Evolutionary conservation across 2,888 invertebrate genomes (phyloP).

Genomic region (Patella depressa): DNA sequence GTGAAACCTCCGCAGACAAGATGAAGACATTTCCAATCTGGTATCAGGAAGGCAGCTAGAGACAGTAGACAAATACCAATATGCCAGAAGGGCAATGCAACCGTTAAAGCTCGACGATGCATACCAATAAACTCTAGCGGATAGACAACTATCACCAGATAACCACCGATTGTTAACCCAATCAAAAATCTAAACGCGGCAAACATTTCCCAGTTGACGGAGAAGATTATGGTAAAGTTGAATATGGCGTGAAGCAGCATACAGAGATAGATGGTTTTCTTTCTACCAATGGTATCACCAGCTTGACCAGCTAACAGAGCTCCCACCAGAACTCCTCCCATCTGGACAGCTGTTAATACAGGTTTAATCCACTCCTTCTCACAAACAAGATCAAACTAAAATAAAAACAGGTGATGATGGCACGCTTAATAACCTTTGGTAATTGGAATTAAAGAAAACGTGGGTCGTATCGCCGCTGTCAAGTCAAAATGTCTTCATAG

Average conservation of each 20-base stretch:
- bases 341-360: slow-evolving; percentile 46
- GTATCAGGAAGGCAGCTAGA: slow-evolving; percentile 13
- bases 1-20: slow-evolving; percentile 17
- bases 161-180: slow-evolving; percentile 37
- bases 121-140: slow-evolving; percentile 26
- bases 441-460: no score
- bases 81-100: slow-evolving; percentile 18
- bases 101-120: slow-evolving; percentile 18
- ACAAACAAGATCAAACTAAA: slow-evolving; percentile 49
- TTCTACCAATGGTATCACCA: slow-evolving; percentile 47
- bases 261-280: slow-evolving; percentile 41
- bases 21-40: slow-evolving; percentile 25
- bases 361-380: slow-evolving; percentile 40
- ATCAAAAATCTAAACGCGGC: slow-evolving; percentile 42
- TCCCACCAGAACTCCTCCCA: slow-evolving; percentile 47
- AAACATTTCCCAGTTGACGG: slow-evolving; percentile 52
- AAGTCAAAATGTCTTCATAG: no score
- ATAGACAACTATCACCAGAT: slow-evolving; percentile 29
- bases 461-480: no score
- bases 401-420: neutral
- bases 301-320: slow-evolving; percentile 45
- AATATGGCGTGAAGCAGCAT: slow-evolving; percentile 34
- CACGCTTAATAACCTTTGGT: no score
- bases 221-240: slow-evolving; percentile 42
- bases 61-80: slow-evolving; percentile 16